These are phyloP conservation scores for Acleris holmiana DNA, from an alignment of 2,888 invertebrate genomes.

Conservation along the genomic window DNA sequence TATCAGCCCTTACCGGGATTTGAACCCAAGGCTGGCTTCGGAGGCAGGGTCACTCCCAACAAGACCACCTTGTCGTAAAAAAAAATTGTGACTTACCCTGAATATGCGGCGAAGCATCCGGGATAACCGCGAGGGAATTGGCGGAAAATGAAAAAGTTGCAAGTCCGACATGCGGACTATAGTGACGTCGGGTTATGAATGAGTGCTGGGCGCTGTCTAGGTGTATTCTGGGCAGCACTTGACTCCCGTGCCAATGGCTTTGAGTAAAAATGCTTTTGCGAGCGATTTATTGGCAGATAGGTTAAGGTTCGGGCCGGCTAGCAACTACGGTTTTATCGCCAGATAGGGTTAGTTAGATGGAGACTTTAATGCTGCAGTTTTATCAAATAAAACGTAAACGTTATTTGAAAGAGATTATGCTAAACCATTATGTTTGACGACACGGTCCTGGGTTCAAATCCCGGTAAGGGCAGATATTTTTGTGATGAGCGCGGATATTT, in stretches of 20 bases:
- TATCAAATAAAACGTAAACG: no score
- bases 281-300: constrained; percentile 67
- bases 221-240: constrained; percentile 76
- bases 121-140: constrained; percentile 37
- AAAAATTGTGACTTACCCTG: constrained; percentile 67
- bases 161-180: constrained; percentile 52
- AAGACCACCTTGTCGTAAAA: no score
- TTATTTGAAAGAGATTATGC: no score
- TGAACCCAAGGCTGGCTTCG: no score
- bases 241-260: constrained; percentile 71
- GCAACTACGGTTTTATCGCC: not conserved
- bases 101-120: constrained; percentile 66
- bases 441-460: no score
- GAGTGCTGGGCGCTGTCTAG: constrained; percentile 71
- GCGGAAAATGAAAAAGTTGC: constrained; percentile 51
- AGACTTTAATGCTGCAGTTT: no score
- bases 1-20: no score
- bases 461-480: no score
- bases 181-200: constrained; percentile 72
- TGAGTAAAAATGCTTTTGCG: constrained; percentile 73
- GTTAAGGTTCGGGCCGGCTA: constrained; percentile 53
- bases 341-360: no score
- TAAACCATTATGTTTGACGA: no score
- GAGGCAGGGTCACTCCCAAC: no score
- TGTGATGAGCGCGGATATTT: no score